Evolutionary conservation across 2,888 invertebrate species (phyloP).

Genomic region (Branchipolynoe longqiensis): DNA sequence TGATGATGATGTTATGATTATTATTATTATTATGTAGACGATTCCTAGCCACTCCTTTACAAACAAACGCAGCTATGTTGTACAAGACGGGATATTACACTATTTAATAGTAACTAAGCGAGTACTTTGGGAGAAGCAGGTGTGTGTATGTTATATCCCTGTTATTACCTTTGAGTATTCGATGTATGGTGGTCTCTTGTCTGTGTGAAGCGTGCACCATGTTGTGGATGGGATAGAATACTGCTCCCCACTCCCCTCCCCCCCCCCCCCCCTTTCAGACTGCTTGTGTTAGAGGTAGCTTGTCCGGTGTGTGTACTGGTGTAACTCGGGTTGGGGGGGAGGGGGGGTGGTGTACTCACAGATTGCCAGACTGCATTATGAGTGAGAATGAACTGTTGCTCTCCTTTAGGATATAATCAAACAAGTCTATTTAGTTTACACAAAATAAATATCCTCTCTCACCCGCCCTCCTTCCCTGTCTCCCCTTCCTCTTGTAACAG

Average conservation of each 20-base stretch:
- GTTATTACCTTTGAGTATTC: constrained; percentile 18
- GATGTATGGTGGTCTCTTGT: neutral
- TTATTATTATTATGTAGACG: neutral
- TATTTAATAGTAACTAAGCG: neutral
- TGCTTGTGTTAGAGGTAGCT: neutral
- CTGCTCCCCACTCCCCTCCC: constrained; percentile 17
- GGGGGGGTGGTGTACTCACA: no score
- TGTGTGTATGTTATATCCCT: constrained; percentile 28
- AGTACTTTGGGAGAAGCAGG: neutral
- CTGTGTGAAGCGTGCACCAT: constrained; percentile 13
- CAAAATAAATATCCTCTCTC: no score
- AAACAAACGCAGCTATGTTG: constrained; percentile 27
- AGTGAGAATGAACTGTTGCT: no score
- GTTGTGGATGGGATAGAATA: constrained; percentile 26
- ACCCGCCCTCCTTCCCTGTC: neutral
- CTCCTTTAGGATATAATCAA: no score
- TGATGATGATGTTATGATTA: no score
- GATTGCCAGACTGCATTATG: neutral
- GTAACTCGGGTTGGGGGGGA: no score
- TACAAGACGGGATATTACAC: constrained; percentile 15
- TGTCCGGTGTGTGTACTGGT: constrained; percentile 28
- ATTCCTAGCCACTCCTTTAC: neutral
- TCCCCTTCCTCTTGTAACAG: no score
- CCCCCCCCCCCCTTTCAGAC: neutral
- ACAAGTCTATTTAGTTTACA: no score